Percentiles rank a stretch among this genome's conserved stretches.
Conservation (phyloP, 64 coral and sea anemone genomes). For the Montipora cactus region DNA sequence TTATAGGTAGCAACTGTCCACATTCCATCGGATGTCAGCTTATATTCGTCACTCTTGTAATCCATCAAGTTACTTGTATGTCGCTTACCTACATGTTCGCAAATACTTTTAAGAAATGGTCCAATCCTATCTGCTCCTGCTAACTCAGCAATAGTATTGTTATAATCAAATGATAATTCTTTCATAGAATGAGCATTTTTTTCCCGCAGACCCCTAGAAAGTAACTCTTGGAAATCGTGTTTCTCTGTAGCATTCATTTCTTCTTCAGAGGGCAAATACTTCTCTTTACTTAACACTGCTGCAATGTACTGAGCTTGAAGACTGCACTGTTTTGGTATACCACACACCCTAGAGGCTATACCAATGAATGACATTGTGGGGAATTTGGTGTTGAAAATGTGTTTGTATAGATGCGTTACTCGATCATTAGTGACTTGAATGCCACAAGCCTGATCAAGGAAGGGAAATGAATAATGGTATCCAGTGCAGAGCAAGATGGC, state of each 20-base stretch:
- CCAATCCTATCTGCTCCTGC: neutral
- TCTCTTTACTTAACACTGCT: constrained; percentile 35
- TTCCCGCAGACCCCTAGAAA: constrained; percentile 2
- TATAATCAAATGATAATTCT: neutral
- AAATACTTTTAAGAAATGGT: neutral
- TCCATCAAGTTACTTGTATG: neutral
- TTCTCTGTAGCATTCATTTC: constrained; percentile 65
- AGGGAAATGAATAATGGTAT: constrained; percentile 60
- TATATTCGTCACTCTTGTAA: neutral
- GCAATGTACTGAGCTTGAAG: constrained; percentile 46
- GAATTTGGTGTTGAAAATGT: neutral
- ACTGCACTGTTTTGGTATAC: constrained; percentile 46
- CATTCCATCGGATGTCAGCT: neutral
- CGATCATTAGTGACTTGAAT: constrained; percentile 43
- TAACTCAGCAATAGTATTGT: neutral
- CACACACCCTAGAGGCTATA: neutral
- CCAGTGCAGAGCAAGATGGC: constrained; percentile 65
- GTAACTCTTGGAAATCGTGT: constrained; percentile 26
- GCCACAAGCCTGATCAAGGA: constrained; percentile 34
- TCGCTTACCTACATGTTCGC: neutral
- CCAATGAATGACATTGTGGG: constrained; percentile 75
- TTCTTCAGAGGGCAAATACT: neutral
- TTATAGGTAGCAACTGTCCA: neutral
- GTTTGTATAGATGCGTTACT: constrained; percentile 60
- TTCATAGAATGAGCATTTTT: constrained; percentile 12